These are phyloP conservation scores for Octonoba sinensis DNA, from an alignment of 2,888 invertebrate species.

Conservation along the genomic window DNA sequence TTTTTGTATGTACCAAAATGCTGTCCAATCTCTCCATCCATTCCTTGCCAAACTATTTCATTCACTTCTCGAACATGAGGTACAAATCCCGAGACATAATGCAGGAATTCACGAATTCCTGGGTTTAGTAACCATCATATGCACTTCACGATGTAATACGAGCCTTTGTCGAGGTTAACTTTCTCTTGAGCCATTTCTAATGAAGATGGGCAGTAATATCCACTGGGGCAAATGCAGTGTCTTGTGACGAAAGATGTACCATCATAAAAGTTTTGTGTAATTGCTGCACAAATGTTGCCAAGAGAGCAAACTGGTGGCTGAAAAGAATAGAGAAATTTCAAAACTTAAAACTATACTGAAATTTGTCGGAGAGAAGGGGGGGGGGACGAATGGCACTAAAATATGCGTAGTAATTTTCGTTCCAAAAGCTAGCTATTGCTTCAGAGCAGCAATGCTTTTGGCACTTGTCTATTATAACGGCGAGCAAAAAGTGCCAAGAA, in stretches of 20 bases:
- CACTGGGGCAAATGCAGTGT: constrained; percentile 60
- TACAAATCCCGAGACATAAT: not conserved
- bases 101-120: not conserved
- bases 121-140: constrained; percentile 14
- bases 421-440: too few relatives aligned
- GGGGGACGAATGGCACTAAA: too few relatives aligned
- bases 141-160: constrained; percentile 56
- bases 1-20: too few relatives aligned
- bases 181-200: constrained; percentile 44
- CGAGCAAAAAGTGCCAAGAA: too few relatives aligned
- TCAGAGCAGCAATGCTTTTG: too few relatives aligned
- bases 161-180: constrained; percentile 46
- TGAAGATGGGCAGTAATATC: constrained; percentile 57
- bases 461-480: too few relatives aligned
- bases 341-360: too few relatives aligned
- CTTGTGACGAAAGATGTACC: constrained; percentile 39
- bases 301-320: constrained; percentile 58
- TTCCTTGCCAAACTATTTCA: not conserved
- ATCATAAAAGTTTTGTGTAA: constrained; percentile 43
- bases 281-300: constrained; percentile 49
- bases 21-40: too few relatives aligned
- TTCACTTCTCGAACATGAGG: not conserved
- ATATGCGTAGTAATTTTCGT: too few relatives aligned
- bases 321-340: not conserved
- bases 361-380: too few relatives aligned